Evolutionary conservation across 2,888 invertebrate genomes (phyloP).

Genomic region (Tanytarsus gracilentus): DNA sequence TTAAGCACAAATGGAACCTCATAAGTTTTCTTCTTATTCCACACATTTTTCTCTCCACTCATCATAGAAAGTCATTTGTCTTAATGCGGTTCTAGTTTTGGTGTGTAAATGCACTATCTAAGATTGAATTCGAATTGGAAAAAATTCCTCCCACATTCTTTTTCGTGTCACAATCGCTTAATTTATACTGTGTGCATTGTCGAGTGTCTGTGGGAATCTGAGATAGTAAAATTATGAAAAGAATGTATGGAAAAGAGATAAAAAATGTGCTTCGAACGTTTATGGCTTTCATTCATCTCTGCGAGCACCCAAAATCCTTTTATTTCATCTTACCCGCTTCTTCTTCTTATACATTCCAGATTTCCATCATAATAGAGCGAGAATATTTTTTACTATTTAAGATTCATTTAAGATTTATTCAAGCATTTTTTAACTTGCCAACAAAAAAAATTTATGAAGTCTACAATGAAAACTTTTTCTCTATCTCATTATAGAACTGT

Average conservation of each 20-base stretch:
- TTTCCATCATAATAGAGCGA: slow-evolving; percentile 5
- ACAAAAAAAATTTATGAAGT: background rate
- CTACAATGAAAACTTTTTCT: background rate
- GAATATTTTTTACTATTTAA: background rate
- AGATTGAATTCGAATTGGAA: slow-evolving; percentile 1
- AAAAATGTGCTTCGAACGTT: background rate
- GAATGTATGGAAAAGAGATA: background rate
- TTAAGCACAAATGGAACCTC: background rate
- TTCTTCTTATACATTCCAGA: background rate
- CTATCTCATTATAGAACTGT: slow-evolving; percentile 5
- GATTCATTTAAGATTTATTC: too few species aligned
- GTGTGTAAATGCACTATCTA: slow-evolving; percentile 10
- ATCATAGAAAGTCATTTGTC: slow-evolving; percentile 8
- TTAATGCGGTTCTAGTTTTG: slow-evolving; percentile 1
- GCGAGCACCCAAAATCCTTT: background rate
- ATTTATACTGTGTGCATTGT: slow-evolving; percentile 9
- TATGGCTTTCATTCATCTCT: slow-evolving; percentile 5
- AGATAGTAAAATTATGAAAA: background rate
- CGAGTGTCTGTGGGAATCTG: background rate
- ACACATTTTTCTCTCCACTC: background rate
- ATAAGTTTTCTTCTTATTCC: slow-evolving; percentile 6
- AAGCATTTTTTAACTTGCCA: background rate
- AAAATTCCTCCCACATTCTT: background rate
- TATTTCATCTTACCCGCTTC: too few species aligned
- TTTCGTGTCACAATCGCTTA: slow-evolving; percentile 7